These are phyloP conservation scores for Gymnopithys bicolor DNA, from an alignment of 2,797 vertebrate species.

Conservation along the genomic window DNA sequence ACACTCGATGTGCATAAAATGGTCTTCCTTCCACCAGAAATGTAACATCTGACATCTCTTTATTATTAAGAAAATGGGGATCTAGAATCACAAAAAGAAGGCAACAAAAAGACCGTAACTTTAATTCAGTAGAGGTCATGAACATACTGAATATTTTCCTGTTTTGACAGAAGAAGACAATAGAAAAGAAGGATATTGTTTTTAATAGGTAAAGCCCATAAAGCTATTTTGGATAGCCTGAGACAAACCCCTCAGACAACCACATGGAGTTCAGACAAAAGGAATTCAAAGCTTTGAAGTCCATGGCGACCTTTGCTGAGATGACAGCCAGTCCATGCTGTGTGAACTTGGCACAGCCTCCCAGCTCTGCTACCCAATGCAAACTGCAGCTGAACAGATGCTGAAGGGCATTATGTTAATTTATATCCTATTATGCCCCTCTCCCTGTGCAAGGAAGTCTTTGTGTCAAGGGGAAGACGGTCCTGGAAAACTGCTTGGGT, in stretches of 20 bases:
- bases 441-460: not conserved
- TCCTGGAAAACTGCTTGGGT: not conserved
- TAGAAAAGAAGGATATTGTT: not conserved
- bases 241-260: not conserved
- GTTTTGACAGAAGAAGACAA: not conserved
- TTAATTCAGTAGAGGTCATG: not conserved
- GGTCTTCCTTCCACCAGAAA: conserved; percentile 86
- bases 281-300: not conserved
- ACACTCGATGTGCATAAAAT: conserved; percentile 84
- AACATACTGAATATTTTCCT: not conserved
- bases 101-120: not conserved
- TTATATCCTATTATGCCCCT: accelerated
- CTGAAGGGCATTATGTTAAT: not conserved
- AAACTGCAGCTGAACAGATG: not conserved
- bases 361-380: not conserved
- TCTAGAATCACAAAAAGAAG: conserved; percentile 70
- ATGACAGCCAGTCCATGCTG: accelerated
- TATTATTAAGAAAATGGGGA: conserved; percentile 87
- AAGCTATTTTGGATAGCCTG: not conserved
- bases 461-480: not conserved
- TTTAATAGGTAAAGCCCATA: not conserved
- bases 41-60: conserved; percentile 87
- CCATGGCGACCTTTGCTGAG: not conserved
- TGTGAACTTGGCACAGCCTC: not conserved
- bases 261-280: not conserved